Evolutionary conservation across 92 coral and sea anemone genomes (phyloP), one percentile per base, ranked within the genome.

Genomic region (Bergia puertoricense): DNA sequence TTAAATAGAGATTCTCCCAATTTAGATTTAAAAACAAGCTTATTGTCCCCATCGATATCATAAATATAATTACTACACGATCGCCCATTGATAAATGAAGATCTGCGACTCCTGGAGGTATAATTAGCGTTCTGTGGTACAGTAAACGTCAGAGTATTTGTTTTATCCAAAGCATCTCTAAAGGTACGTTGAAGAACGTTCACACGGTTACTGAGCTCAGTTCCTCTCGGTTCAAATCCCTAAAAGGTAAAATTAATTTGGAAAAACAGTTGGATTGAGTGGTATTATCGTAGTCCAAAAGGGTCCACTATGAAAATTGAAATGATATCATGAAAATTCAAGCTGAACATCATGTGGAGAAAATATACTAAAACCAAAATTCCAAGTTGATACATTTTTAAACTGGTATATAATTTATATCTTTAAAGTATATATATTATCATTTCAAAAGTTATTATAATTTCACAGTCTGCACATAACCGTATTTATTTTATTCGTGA

Each of bases 171-270:
- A 22, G 86, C 86, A 68, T 45, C 57, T 0, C 23, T 0, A 15
- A 83, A 83, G 42, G 86, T 83, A 39, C 69, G 56, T 59, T 45
- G 66, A n/a, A 54, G 67, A 13, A 94, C 91, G 15, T 86, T 86
- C 15, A 92, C 45, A 40, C 95, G 95, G 51, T 94, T 91, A 86
- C 96, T 96, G 43, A 94, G 87, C 11, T 88, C 91, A 38, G 98
- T 96, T 2, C 98, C 96, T 67, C 98, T 94, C 38, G 98, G 95
- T 81, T 96, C 95, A 91, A 96, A 96, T 50, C 98, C 98, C 98
- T 96, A 51, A 11, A 75, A 80, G 78, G 54, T 39, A 40, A 38
- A 48, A 23, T 30, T 44, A 57, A 78, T 10, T 69, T 56, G 2
- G 30, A 10, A 56, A 56, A 2, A 10, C 65, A 57, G 8, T 6